Base-by-base conservation (phyloP, 2,113 vertebrate genomes). In the Cheirogaleus medius region DNA sequence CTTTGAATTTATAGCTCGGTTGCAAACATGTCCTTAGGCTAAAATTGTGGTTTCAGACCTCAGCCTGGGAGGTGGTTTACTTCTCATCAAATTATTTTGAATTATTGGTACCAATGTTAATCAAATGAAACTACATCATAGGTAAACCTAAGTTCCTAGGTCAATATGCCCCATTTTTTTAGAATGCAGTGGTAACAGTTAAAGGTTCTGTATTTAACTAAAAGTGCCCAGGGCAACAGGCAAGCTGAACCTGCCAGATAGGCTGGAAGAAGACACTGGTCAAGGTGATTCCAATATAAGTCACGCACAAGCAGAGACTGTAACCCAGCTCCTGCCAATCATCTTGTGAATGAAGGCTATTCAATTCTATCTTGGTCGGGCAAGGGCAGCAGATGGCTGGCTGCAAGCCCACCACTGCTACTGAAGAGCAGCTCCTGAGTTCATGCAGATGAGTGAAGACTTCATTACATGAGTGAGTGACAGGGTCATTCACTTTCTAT, bases 231-330 rank as follows among this genome's bases (percentile, higher is more conserved):
- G 14, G 42, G 58, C 77, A 49, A 12, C 1, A 6, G 49, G 73
- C 52, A 87, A 74, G 9, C 34, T 25, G 69, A 63, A 71, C n/a
- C 18, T 10, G 44, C 44, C 52, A 32, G 8, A 14, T 32, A 0
- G 17, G 63, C 69, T 21, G 0, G 37, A 27, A 47, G 42, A 69
- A 1, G 34, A 74, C 25, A 27, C 7, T 3, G 29, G 49, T 14
- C 54, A 42, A 23, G 25, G 1, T 37, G 20, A 58, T 12, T 27
- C 44, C 1, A 0, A 34, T n/a, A 13, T 3, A 34, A 73, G 73
- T 18, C 29, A 0, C 0, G 13, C 3, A 71, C 5, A 42, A 6
- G n/a, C 8, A 14, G 52, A 34, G 63, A n/a, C 10, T 1, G 21
- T 1, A n/a, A 69, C 68, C 74, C 13, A 6, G 44, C 27, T 44